These are phyloP conservation scores for Aldrovandia affinis DNA, from an alignment of 2,797 vertebrate species.

Conservation along the genomic window DNA sequence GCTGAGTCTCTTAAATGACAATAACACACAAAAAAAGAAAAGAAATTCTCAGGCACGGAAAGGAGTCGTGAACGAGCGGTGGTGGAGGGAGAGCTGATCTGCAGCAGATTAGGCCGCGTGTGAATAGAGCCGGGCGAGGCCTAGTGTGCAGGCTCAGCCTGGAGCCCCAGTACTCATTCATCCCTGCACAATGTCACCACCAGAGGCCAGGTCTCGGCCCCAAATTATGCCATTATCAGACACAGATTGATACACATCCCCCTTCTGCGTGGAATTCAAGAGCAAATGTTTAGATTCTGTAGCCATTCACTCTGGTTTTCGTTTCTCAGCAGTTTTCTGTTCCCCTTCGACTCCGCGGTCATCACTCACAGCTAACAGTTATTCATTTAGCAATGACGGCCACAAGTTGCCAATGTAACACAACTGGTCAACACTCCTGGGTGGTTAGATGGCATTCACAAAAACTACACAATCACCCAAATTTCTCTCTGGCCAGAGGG, in stretches of 20 bases:
- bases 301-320: slow-evolving; percentile 58
- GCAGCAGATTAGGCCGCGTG: slow-evolving; percentile 79
- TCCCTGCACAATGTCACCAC: slow-evolving; percentile 83
- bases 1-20: slow-evolving; percentile 83
- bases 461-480: slow-evolving; percentile 19
- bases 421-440: not conserved
- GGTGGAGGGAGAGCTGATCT: slow-evolving; percentile 76
- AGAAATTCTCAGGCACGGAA: slow-evolving; percentile 60
- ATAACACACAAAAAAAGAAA: no score
- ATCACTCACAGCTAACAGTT: slow-evolving; percentile 61
- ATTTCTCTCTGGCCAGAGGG: not conserved
- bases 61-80: slow-evolving; percentile 75
- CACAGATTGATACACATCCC: slow-evolving; percentile 77
- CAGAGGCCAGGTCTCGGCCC: slow-evolving; percentile 81
- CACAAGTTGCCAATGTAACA: slow-evolving; percentile 41
- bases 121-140: slow-evolving; percentile 79
- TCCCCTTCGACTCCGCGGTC: slow-evolving; percentile 28
- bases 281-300: slow-evolving; percentile 56
- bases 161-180: slow-evolving; percentile 82
- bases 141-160: slow-evolving; percentile 75
- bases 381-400: slow-evolving; percentile 61
- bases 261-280: slow-evolving; percentile 66
- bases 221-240: slow-evolving; percentile 84
- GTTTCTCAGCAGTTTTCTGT: slow-evolving; percentile 44
- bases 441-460: not conserved